Evolutionary conservation across 2,888 invertebrate species (phyloP), one percentile per base, ranked within the genome.

Genomic region (Leucania comma): DNA sequence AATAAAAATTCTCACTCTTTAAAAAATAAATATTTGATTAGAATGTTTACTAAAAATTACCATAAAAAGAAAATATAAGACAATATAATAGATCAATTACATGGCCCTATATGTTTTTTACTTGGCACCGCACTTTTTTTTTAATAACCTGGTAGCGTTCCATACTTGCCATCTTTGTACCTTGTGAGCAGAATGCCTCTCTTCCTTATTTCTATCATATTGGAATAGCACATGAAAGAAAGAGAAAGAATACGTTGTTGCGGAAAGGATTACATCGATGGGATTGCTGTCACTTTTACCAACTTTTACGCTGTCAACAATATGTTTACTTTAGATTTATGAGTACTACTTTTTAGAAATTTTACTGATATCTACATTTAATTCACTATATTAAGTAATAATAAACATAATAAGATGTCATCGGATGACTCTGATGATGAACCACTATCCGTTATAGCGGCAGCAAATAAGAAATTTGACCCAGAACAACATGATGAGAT

Each of bases 391-490:
- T 20, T 26, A 35, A 54, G 24, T 38, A 48, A n/a, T 4, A 35
- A 48, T 42, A 61, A 20, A 51, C 17, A 60, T 10, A 3, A 1
- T 24, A 77, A 71, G 1, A 90, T 88, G 88, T 82, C 80, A 75
- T 89, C 88, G 12, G 94, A 94, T 38, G 96, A 96, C 63, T 96
- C 96, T 0, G 96, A 96, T 63, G 94, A 96, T 75, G 96, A 96
- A 84, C 96, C 96, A 2, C 85, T 96, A 63, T 92, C 96, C 3
- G 83, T 90, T 64, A 84, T 95, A 77, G 95, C 94, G 20, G 90
- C 92, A 42, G 90, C 92, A 42, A 89, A 90, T 50, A 95, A 95
- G 78, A 93, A 90, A 80, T 54, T 82, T 22, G 83, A 89, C 58
- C 87, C 90, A 3, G 87, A 89, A 42, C 84, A 83, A 56, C 86